phyloP scores from a whole-genome alignment of 2,888 invertebrate genomes.

The Protula sp. region DNA sequence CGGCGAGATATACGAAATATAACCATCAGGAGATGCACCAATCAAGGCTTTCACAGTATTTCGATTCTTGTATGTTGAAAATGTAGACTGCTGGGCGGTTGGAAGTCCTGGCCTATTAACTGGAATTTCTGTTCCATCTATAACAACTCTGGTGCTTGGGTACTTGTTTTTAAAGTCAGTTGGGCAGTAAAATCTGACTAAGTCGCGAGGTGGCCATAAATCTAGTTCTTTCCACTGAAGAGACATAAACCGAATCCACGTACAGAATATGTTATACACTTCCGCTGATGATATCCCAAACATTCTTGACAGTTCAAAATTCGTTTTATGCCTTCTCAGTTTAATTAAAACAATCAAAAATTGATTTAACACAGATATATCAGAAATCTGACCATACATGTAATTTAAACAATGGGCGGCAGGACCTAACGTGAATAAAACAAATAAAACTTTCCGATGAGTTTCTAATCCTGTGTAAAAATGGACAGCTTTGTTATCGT shows the following conservation, averaged over 20 bases:
- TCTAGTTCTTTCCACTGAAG: slow-evolving; percentile 3
- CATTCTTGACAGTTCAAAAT: slow-evolving; percentile 19
- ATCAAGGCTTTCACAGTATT: slow-evolving; percentile 27
- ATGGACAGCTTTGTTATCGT: not conserved
- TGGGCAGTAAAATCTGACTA: slow-evolving; percentile 21
- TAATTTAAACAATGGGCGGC: not conserved
- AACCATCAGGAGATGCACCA: slow-evolving; percentile 27
- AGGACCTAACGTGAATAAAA: not conserved
- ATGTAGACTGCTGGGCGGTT: slow-evolving; percentile 26
- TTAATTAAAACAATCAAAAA: slow-evolving; percentile 22
- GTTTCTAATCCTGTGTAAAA: slow-evolving; percentile 1
- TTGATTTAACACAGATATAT: slow-evolving; percentile 9
- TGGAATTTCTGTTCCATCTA: slow-evolving; percentile 30
- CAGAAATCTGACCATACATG: not conserved
- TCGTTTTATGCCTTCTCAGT: slow-evolving; percentile 19
- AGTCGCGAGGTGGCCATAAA: slow-evolving; percentile 19
- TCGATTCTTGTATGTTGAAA: slow-evolving; percentile 29
- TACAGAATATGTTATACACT: slow-evolving; percentile 20
- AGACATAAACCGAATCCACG: slow-evolving; percentile 14
- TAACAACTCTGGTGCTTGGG: slow-evolving; percentile 25
- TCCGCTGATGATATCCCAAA: slow-evolving; percentile 17
- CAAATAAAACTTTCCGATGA: not conserved
- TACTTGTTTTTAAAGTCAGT: slow-evolving; percentile 22
- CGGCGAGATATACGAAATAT: slow-evolving; percentile 23
- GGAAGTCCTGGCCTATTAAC: slow-evolving; percentile 24